phyloP scores from a whole-genome alignment of 2,113 vertebrate species.

The Clarias magur region DNA sequence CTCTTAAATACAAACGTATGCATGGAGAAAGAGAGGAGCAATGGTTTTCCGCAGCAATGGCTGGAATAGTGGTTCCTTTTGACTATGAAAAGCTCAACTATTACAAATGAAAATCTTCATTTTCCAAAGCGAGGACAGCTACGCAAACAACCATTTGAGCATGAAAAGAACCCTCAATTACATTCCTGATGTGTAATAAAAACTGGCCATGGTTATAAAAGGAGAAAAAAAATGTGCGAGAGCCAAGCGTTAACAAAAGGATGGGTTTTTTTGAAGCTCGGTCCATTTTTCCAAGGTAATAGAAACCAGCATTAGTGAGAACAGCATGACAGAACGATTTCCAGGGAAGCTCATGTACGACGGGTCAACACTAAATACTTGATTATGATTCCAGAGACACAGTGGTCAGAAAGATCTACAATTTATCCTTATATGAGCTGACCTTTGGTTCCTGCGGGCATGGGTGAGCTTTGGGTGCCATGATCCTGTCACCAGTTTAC shows the following conservation, averaged over 20 bases:
- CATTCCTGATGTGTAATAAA: constrained; percentile 41
- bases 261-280: background rate
- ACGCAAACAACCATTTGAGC: constrained; percentile 48
- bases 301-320: background rate
- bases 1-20: constrained; percentile 45
- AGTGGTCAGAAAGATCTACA: background rate
- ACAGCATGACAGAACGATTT: background rate
- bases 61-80: constrained; percentile 23
- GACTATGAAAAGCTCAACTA: constrained; percentile 41
- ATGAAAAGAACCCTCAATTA: constrained; percentile 46
- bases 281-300: background rate
- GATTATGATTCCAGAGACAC: background rate
- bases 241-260: background rate
- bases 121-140: constrained; percentile 39
- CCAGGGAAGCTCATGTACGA: background rate
- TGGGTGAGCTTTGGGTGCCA: no score
- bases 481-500: no score
- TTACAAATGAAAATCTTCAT: constrained; percentile 47
- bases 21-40: constrained; percentile 7
- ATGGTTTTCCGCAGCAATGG: background rate
- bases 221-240: background rate
- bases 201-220: constrained; percentile 23
- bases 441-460: no score
- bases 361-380: background rate
- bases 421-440: no score